Evolutionary conservation across 2,113 vertebrate genomes (phyloP).

Genomic region (Amia ocellicauda): DNA sequence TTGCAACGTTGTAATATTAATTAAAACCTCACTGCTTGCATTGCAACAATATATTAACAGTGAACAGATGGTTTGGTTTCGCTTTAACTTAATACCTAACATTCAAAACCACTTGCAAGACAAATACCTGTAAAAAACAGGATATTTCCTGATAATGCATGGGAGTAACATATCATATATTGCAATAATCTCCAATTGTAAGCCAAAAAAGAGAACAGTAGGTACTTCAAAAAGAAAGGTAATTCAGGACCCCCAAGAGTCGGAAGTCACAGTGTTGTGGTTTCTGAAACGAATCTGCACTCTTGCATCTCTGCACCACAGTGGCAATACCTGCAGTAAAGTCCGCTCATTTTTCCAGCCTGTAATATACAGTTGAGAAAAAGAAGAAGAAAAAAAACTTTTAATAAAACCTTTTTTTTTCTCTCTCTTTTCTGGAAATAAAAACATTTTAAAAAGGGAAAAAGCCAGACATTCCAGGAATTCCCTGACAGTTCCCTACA

Average conservation of each 20-base stretch:
- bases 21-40: too few relatives aligned
- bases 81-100: too few relatives aligned
- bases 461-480: conserved; percentile 84
- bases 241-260: not conserved
- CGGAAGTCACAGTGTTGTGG: not conserved
- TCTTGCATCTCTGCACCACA: not conserved
- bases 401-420: conserved; percentile 34
- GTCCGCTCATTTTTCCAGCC: conserved; percentile 1
- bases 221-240: not conserved
- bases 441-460: conserved; percentile 67
- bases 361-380: conserved; percentile 22
- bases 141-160: conserved; percentile 16
- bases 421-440: conserved; percentile 55
- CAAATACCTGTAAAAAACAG: too few relatives aligned
- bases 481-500: conserved; percentile 83
- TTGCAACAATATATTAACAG: too few relatives aligned
- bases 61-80: too few relatives aligned
- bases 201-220: not conserved
- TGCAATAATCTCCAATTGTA: not conserved
- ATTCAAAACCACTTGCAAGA: too few relatives aligned
- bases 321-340: not conserved
- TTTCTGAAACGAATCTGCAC: not conserved
- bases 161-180: conserved; percentile 3
- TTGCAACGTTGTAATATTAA: too few relatives aligned
- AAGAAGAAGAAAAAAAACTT: not conserved